These are phyloP conservation scores for Rhinophrynus dorsalis DNA, from an alignment of 2,797 vertebrate species.

Conservation along the genomic window DNA sequence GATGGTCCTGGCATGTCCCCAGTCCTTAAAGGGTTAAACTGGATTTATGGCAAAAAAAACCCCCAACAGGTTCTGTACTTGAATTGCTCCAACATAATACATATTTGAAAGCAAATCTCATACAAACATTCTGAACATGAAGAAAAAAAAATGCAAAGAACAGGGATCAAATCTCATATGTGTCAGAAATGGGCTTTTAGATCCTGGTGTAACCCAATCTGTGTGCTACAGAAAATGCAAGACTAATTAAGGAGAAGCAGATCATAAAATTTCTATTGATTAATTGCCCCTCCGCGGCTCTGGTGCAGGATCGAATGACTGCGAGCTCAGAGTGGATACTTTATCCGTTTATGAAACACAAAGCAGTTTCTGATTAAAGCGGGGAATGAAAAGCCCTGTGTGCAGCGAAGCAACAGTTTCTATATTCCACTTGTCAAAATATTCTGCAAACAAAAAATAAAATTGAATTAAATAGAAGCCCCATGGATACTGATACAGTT, in stretches of 20 bases:
- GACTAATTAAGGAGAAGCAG: conserved; percentile 36
- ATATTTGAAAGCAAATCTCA: no score
- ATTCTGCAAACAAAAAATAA: neutral
- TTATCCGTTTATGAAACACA: conserved; percentile 12
- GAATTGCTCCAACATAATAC: no score
- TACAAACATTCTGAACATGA: no score
- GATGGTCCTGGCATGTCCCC: no score
- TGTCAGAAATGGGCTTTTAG: neutral
- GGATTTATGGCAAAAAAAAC: no score
- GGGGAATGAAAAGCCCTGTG: conserved; percentile 21
- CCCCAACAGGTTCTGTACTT: no score
- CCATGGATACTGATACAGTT: no score
- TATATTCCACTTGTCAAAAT: neutral
- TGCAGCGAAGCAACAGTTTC: no score
- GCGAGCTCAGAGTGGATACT: neutral
- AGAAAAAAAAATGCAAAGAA: no score
- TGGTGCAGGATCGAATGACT: conserved; percentile 13
- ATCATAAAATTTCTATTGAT: conserved; percentile 38
- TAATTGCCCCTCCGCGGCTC: conserved; percentile 15
- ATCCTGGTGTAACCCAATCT: conserved; percentile 10
- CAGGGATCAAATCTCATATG: neutral
- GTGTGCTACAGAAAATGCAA: neutral
- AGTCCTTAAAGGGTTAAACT: no score
- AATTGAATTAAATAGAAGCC: no score
- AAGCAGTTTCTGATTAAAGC: conserved; percentile 31